These are phyloP conservation scores for Malurus leucopterus DNA, from an alignment of 2,797 vertebrate genomes.

Conservation along the genomic window DNA sequence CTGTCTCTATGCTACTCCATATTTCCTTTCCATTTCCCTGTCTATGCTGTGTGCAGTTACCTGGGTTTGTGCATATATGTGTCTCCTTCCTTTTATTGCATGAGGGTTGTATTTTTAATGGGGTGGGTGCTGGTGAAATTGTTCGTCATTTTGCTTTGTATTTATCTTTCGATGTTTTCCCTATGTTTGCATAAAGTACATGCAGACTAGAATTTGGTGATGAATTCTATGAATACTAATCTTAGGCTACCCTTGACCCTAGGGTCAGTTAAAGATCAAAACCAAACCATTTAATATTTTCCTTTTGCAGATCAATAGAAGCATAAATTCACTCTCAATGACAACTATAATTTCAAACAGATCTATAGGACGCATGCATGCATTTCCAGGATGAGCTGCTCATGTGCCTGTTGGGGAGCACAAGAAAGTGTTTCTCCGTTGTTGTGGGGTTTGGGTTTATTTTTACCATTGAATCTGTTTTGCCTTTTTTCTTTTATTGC, in stretches of 20 bases:
- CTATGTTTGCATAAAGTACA: slow-evolving; percentile 86
- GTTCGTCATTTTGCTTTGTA: slow-evolving; percentile 67
- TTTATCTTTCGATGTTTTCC: slow-evolving; percentile 65
- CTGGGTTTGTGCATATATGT: slow-evolving; percentile 26
- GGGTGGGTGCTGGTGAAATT: slow-evolving; percentile 30
- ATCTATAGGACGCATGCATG: slow-evolving; percentile 90
- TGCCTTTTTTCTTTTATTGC: slow-evolving; percentile 77
- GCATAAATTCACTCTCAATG: slow-evolving; percentile 98
- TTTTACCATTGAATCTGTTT: slow-evolving; percentile 78
- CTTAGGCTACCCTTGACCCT: slow-evolving; percentile 98
- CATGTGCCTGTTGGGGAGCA: slow-evolving; percentile 68
- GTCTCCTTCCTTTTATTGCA: slow-evolving; percentile 8
- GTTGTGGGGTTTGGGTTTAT: slow-evolving; percentile 30
- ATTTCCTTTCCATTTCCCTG: not conserved
- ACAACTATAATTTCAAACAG: slow-evolving; percentile 99
- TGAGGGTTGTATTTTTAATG: not conserved
- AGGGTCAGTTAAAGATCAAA: slow-evolving; percentile 93
- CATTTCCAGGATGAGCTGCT: slow-evolving; percentile 78
- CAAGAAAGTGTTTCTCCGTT: slow-evolving; percentile 71
- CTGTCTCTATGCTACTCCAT: not conserved
- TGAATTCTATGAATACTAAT: slow-evolving; percentile 97
- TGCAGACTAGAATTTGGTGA: slow-evolving; percentile 82
- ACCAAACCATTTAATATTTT: slow-evolving; percentile 99
- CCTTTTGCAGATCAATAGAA: slow-evolving; percentile 94
- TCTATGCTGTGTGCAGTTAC: slow-evolving; percentile 23